Conservation (phyloP, 1,140 invertebrate species). For the Platorchestia sp. region DNA sequence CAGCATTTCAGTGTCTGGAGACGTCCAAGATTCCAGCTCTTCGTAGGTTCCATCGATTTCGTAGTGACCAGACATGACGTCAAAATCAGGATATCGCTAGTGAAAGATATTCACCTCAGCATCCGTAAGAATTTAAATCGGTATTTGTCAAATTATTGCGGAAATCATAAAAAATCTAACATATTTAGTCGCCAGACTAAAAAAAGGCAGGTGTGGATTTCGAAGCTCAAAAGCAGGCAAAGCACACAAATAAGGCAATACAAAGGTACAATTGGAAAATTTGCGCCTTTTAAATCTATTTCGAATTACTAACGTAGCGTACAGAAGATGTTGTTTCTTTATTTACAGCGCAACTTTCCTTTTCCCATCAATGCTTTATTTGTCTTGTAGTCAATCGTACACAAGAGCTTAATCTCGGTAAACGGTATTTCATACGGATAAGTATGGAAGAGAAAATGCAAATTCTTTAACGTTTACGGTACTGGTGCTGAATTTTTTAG, state of each 20-base stretch:
- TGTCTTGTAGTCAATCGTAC: no score
- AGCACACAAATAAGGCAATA: not conserved
- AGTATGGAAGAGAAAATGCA: no score
- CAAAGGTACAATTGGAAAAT: no score
- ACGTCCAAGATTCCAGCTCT: not conserved
- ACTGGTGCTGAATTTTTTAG: no score
- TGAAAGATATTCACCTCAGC: not conserved
- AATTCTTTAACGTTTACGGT: no score
- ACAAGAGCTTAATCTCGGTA: no score
- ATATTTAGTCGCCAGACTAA: not conserved
- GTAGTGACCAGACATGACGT: not conserved
- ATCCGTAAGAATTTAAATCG: not conserved
- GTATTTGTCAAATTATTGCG: not conserved
- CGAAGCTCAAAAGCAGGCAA: not conserved
- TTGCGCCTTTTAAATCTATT: no score
- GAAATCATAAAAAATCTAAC: not conserved
- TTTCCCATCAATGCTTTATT: no score
- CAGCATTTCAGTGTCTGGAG: not conserved
- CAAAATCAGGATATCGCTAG: not conserved
- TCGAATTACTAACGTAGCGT: no score
- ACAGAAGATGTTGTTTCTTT: no score
- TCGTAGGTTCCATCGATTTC: not conserved
- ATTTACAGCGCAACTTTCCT: no score
- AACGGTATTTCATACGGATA: no score
- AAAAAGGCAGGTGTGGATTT: not conserved